These are phyloP conservation scores for Thrips palmi DNA, from an alignment of 1,140 invertebrate genomes.

Conservation along the genomic window DNA sequence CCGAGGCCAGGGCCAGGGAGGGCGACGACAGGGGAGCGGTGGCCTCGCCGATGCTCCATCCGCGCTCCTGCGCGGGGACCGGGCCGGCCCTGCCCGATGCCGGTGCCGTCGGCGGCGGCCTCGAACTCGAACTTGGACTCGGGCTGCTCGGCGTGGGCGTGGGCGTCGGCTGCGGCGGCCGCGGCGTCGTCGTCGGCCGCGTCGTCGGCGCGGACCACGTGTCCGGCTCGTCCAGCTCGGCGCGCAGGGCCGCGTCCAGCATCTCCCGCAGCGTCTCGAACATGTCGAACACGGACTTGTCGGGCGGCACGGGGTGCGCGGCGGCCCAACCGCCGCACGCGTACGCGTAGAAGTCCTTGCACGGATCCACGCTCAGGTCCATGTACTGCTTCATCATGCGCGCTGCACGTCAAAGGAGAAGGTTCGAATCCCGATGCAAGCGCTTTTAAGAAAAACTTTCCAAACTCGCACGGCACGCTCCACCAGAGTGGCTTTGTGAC, in stretches of 20 bases:
- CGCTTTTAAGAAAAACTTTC: neutral
- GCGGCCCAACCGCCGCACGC: constrained; percentile 76
- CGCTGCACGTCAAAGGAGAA: constrained; percentile 20
- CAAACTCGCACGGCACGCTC: neutral
- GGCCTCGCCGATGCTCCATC: no score
- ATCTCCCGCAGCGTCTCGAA: constrained; percentile 66
- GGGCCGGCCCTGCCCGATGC: constrained; percentile 17
- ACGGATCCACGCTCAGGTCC: constrained; percentile 59
- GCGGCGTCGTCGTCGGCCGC: constrained; percentile 16
- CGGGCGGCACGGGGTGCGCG: constrained; percentile 66
- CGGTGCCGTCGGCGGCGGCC: constrained; percentile 14
- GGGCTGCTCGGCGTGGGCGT: constrained; percentile 15
- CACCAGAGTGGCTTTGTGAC: neutral
- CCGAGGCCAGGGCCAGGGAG: no score
- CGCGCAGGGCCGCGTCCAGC: constrained; percentile 43
- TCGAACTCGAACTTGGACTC: constrained; percentile 17
- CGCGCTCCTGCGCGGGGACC: no score
- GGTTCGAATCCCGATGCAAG: neutral
- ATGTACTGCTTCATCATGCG: constrained; percentile 63
- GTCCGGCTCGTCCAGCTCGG: constrained; percentile 37
- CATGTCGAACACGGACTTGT: constrained; percentile 61
- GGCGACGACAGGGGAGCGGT: no score
- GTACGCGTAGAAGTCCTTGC: constrained; percentile 80
- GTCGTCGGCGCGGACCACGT: constrained; percentile 14
- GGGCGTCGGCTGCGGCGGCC: no score